phyloP scores from a whole-genome alignment of 2,113 vertebrate species.

The Tylochromis polylepis region DNA sequence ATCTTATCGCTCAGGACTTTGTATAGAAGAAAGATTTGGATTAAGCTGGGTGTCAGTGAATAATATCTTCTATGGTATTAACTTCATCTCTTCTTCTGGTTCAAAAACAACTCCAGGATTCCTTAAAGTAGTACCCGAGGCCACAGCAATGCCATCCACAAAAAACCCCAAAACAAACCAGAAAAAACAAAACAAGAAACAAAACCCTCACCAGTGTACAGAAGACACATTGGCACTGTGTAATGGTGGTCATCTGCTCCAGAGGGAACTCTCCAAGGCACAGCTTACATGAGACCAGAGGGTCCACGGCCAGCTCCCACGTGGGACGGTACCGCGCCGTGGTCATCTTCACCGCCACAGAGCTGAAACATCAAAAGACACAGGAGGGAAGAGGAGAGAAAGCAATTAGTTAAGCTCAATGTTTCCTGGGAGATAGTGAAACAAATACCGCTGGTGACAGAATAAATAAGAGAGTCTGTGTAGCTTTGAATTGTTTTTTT shows the following conservation, averaged over 20 bases:
- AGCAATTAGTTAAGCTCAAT: not conserved
- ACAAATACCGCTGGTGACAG: not conserved
- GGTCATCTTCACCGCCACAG: conserved; percentile 83
- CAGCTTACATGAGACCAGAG: conserved; percentile 95
- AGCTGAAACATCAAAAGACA: conserved; percentile 64
- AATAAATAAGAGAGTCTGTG: not conserved
- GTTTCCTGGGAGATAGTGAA: not conserved
- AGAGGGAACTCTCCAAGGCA: conserved; percentile 95
- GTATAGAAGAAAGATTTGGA: not conserved
- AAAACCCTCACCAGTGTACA: conserved; percentile 88
- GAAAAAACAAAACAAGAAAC: not conserved
- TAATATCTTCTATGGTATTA: not conserved
- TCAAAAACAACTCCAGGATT: not conserved
- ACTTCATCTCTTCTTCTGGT: not conserved
- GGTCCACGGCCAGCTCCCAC: conserved; percentile 96
- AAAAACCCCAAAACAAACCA: no score
- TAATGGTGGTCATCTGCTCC: conserved; percentile 97
- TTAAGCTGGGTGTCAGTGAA: not conserved
- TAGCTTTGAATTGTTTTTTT: not conserved
- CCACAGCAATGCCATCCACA: not conserved
- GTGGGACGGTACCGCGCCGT: conserved; percentile 91
- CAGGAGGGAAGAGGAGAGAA: not conserved
- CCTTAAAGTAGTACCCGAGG: not conserved
- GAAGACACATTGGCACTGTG: conserved; percentile 98
- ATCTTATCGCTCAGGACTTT: not conserved